Evolutionary conservation across 2,888 invertebrate genomes (phyloP).

Genomic region (Ernsta delagoae): DNA sequence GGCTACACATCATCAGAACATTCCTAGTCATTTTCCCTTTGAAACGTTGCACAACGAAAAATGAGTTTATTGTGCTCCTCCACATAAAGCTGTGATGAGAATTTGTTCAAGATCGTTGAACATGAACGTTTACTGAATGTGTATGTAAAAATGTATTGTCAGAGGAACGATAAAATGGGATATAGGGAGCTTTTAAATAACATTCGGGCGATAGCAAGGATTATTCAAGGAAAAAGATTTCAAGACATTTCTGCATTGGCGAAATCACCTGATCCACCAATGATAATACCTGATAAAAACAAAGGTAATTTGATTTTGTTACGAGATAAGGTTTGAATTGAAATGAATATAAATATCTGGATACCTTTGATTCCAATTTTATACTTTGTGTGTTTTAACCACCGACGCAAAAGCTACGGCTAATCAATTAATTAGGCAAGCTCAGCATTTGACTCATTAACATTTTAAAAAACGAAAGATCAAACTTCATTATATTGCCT

Average conservation of each 20-base stretch:
- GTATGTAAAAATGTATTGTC: constrained; percentile 23
- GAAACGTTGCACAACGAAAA: constrained; percentile 48
- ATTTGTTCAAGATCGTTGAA: constrained; percentile 47
- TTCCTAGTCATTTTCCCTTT: constrained; percentile 48
- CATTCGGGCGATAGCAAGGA: constrained; percentile 9
- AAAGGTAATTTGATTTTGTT: background rate
- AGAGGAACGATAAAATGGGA: constrained; percentile 25
- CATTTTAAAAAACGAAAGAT: no score
- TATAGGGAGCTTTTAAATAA: constrained; percentile 13
- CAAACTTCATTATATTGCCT: no score
- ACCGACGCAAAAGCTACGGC: no score
- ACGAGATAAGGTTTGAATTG: background rate
- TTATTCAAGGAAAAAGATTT: constrained; percentile 7
- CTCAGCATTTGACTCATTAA: no score
- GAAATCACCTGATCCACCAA: background rate
- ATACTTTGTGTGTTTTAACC: no score
- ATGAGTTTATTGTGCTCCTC: constrained; percentile 50
- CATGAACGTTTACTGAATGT: constrained; percentile 43
- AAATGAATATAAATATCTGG: background rate
- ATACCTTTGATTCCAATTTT: no score
- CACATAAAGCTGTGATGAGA: constrained; percentile 51
- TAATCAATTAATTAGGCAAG: no score
- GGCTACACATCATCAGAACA: constrained; percentile 28
- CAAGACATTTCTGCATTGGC: background rate
- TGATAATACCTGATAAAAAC: background rate